These are phyloP conservation scores for Typhlichthys eigenmanni DNA, from an alignment of 2,797 vertebrate genomes.

Conservation along the genomic window DNA sequence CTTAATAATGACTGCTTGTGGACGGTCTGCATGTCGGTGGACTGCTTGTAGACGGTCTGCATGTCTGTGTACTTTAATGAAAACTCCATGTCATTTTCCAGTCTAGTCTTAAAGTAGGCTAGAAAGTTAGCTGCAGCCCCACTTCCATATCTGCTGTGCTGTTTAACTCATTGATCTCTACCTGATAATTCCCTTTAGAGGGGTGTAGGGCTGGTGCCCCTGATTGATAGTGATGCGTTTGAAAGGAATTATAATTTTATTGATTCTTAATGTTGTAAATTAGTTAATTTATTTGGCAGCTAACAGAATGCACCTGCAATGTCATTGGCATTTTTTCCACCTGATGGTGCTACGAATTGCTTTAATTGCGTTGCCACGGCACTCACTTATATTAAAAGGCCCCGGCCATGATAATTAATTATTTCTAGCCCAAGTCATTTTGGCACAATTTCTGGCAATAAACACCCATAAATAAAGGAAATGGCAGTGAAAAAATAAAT, in stretches of 20 bases:
- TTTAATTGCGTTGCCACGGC: constrained; percentile 95
- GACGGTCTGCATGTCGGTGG: constrained; percentile 7
- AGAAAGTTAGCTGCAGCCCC: constrained; percentile 34
- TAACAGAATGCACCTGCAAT: constrained; percentile 89
- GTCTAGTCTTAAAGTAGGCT: constrained; percentile 23
- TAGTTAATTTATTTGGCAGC: constrained; percentile 96
- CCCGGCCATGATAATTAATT: constrained; percentile 96
- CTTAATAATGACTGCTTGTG: constrained; percentile 1
- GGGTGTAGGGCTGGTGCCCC: constrained; percentile 53
- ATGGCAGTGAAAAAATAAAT: constrained; percentile 85
- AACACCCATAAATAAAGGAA: constrained; percentile 93
- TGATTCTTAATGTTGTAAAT: constrained; percentile 99
- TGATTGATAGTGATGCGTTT: constrained; percentile 93
- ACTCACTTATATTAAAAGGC: constrained; percentile 99
- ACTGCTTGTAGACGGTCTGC: constrained; percentile 11
- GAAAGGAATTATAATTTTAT: constrained; percentile 99
- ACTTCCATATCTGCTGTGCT: constrained; percentile 6
- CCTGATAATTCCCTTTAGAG: constrained; percentile 44
- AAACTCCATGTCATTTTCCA: constrained; percentile 50
- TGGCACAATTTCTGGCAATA: constrained; percentile 99
- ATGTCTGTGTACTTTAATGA: constrained; percentile 17
- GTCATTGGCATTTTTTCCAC: constrained; percentile 88
- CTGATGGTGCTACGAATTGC: constrained; percentile 89
- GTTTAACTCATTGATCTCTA: constrained; percentile 36
- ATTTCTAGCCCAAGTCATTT: constrained; percentile 94